A percentile compares a stretch with the other conserved stretches of the same genome.
These are phyloP conservation scores for Cecropterus lyciades DNA, from an alignment of 1,140 invertebrate genomes.

Conservation along the genomic window DNA sequence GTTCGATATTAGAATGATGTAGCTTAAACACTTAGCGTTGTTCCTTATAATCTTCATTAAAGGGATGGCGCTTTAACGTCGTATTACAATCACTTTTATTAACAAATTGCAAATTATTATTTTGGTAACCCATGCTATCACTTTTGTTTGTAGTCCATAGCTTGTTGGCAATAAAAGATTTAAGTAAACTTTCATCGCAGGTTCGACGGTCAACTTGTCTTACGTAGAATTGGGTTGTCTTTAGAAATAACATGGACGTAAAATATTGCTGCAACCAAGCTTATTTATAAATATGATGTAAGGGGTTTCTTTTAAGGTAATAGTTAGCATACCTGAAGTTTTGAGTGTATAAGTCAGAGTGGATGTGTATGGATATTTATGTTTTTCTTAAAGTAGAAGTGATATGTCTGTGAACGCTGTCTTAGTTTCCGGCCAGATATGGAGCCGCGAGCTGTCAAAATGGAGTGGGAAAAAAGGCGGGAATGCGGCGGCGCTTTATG, in stretches of 20 bases:
- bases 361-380: slow-evolving; percentile 3
- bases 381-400: slow-evolving; percentile 12
- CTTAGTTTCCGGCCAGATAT: slow-evolving; percentile 81
- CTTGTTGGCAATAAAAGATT: no score
- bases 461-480: slow-evolving; percentile 84
- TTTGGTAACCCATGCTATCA: no score
- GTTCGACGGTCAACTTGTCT: no score
- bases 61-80: no score
- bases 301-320: background rate
- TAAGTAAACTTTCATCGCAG: no score
- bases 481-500: slow-evolving; percentile 82
- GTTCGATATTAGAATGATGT: slow-evolving; percentile 1
- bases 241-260: no score
- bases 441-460: slow-evolving; percentile 84
- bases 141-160: no score
- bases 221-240: no score
- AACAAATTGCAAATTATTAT: no score
- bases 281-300: no score
- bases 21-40: background rate
- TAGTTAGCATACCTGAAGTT: background rate
- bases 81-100: background rate
- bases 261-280: no score
- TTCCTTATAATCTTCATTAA: background rate
- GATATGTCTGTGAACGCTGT: slow-evolving; percentile 68
- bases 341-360: background rate